Conservation (phyloP, 2,797 vertebrate genomes). For the Ptychadena robeensis region DNA sequence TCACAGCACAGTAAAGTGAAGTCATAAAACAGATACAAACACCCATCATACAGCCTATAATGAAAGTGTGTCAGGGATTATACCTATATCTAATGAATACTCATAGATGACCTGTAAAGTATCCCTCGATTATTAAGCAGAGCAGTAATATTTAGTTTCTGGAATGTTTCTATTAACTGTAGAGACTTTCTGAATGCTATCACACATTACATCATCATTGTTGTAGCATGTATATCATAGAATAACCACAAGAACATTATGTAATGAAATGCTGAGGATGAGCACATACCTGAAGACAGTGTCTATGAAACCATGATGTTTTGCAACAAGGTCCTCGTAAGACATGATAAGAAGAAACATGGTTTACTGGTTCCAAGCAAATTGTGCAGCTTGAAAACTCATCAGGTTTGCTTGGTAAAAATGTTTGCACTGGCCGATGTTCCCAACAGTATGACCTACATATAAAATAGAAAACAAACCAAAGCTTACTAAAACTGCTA, state of each 20-base stretch:
- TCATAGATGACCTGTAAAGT: too few species aligned
- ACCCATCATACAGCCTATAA: too few species aligned
- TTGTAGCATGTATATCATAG: too few species aligned
- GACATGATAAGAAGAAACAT: conserved; percentile 78
- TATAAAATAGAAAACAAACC: conserved; percentile 56
- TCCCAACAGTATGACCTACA: conserved; percentile 88
- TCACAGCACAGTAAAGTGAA: too few species aligned
- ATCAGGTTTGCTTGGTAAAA: conserved; percentile 66
- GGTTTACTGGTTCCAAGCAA: conserved; percentile 87
- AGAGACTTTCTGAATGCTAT: too few species aligned
- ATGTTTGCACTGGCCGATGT: conserved; percentile 85
- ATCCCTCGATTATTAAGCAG: neutral
- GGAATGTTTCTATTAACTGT: too few species aligned
- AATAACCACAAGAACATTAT: neutral
- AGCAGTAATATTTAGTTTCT: neutral
- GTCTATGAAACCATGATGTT: conserved; percentile 92
- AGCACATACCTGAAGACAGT: conserved; percentile 89
- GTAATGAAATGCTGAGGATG: neutral
- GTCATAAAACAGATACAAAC: too few species aligned
- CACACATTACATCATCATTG: neutral
- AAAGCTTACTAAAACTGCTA: neutral
- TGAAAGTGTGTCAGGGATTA: too few species aligned
- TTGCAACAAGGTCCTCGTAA: conserved; percentile 92
- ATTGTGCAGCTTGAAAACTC: conserved; percentile 85
- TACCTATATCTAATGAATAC: too few species aligned